Conservation (phyloP, 2,888 invertebrate genomes). For the Lissonota sp. region DNA sequence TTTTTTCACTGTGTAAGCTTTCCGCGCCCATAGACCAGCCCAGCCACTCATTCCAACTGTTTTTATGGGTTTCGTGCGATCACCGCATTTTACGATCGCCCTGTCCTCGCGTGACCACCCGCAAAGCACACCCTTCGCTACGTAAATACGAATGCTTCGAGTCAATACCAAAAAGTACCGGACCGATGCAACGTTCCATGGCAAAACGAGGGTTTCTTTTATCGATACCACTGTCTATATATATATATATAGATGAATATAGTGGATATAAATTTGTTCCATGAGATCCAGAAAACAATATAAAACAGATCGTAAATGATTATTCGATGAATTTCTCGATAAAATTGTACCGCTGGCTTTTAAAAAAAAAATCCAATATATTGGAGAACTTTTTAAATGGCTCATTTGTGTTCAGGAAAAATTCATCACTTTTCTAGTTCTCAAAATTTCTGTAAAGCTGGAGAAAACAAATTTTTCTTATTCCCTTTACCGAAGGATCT, state of each 20-base stretch:
- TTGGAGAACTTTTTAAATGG: too few species aligned
- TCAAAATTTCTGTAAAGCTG: too few species aligned
- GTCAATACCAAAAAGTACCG: conserved; percentile 41
- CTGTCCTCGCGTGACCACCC: conserved; percentile 63
- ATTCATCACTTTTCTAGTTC: too few species aligned
- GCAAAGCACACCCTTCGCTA: conserved; percentile 53
- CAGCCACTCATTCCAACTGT: conserved; percentile 60
- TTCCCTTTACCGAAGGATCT: too few species aligned
- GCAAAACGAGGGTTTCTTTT: conserved; percentile 32
- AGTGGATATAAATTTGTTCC: background rate
- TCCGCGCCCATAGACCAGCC: conserved; percentile 31
- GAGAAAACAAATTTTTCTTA: too few species aligned
- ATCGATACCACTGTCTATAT: conserved; percentile 1
- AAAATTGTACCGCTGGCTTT: too few species aligned
- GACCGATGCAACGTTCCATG: background rate
- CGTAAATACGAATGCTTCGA: conserved; percentile 60
- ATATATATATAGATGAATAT: background rate
- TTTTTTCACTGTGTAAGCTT: conserved; percentile 21
- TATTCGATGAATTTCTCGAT: background rate
- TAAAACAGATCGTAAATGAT: conserved; percentile 12
- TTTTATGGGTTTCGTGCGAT: conserved; percentile 75
- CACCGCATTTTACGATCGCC: conserved; percentile 72
- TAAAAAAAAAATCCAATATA: too few species aligned
- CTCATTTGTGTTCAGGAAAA: too few species aligned
- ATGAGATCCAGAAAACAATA: background rate